Percentiles rank a stretch among this genome's conserved stretches.
Conservation (phyloP, 2,113 vertebrate species). For the Shinisaurus crocodilurus region DNA sequence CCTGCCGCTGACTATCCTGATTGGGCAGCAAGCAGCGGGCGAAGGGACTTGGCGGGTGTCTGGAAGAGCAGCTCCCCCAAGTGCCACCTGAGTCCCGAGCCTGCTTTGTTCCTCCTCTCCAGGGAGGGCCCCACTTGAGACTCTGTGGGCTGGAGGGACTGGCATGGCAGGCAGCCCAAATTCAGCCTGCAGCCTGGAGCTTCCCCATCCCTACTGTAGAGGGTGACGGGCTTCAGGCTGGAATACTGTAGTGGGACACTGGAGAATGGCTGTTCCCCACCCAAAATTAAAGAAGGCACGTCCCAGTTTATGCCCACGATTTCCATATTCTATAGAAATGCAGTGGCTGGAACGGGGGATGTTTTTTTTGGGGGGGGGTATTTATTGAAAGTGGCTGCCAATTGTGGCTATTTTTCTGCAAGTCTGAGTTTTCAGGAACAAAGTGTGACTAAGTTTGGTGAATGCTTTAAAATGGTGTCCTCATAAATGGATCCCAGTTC, state of each 20-base stretch:
- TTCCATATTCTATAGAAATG: not conserved
- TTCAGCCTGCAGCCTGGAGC: too few species aligned
- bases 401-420: not conserved
- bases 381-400: not conserved
- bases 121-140: too few species aligned
- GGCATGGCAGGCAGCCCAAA: too few species aligned
- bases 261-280: not conserved
- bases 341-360: not conserved
- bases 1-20: too few species aligned
- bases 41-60: too few species aligned
- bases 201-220: not conserved
- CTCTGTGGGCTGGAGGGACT: too few species aligned
- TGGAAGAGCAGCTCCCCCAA: too few species aligned
- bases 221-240: not conserved
- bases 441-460: not conserved
- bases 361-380: too few species aligned
- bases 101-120: too few species aligned
- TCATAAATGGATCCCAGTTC: not conserved
- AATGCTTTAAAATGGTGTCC: not conserved
- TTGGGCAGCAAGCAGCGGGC: too few species aligned
- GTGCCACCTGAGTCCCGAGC: too few species aligned
- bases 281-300: not conserved
- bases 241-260: not conserved
- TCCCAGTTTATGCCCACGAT: not conserved
- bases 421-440: not conserved